Evolutionary conservation across 1,140 invertebrate species (phyloP).

Genomic region (Meteorus sp.): DNA sequence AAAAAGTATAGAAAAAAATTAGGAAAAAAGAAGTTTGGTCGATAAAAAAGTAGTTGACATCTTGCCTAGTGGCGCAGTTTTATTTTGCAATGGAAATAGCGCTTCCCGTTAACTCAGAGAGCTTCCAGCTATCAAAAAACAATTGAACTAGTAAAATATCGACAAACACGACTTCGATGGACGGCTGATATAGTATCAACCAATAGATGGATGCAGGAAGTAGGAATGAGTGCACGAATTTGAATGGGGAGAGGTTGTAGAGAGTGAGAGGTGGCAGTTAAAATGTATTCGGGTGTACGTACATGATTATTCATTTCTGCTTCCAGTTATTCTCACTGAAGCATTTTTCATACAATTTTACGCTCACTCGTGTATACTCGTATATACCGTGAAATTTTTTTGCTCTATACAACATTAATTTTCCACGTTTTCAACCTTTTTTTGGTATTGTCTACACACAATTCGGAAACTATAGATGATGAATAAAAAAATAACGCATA

Average conservation of each 20-base stretch:
- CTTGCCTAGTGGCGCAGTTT: constrained; percentile 46
- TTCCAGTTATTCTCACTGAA: constrained; percentile 5
- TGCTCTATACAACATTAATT: too few species aligned
- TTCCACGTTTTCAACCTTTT: neutral
- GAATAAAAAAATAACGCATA: too few species aligned
- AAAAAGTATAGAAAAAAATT: constrained; percentile 6
- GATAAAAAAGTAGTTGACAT: constrained; percentile 38
- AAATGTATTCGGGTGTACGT: neutral
- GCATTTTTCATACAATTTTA: neutral
- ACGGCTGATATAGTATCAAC: constrained; percentile 52
- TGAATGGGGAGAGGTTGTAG: neutral
- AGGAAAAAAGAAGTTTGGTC: constrained; percentile 16
- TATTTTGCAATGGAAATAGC: constrained; percentile 46
- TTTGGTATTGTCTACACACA: too few species aligned
- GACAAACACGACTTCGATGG: constrained; percentile 46
- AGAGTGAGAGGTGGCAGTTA: neutral
- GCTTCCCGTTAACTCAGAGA: constrained; percentile 35
- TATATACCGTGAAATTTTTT: too few species aligned
- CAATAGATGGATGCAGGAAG: constrained; percentile 25
- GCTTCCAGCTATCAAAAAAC: constrained; percentile 51
- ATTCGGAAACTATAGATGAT: too few species aligned
- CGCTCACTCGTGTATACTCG: neutral
- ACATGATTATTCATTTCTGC: constrained; percentile 12
- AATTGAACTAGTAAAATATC: constrained; percentile 56
- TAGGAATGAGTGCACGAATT: constrained; percentile 21